Conservation (phyloP, 2,113 vertebrate genomes). For the Pungitius pungitius region DNA sequence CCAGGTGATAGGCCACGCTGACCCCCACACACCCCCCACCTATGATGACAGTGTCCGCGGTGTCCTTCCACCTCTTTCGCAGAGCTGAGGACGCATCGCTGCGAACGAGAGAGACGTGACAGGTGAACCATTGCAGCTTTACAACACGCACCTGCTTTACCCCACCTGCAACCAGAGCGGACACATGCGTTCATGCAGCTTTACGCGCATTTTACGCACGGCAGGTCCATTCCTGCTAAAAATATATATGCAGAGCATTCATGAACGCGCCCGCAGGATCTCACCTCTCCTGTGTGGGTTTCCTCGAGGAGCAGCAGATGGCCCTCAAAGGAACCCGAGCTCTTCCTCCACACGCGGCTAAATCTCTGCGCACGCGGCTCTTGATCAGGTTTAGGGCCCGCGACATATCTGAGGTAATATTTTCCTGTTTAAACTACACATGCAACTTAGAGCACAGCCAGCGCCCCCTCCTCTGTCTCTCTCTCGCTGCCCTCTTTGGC, state of each 20-base stretch:
- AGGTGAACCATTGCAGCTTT: background rate
- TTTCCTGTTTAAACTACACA: background rate
- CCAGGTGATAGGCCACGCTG: constrained; percentile 94
- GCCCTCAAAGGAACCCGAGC: constrained; percentile 45
- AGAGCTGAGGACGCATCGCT: constrained; percentile 64
- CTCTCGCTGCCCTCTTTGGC: constrained; percentile 11
- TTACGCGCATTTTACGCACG: background rate
- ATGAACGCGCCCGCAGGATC: background rate
- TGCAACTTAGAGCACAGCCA: constrained; percentile 6
- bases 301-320: constrained; percentile 60
- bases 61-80: constrained; percentile 87
- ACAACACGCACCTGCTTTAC: background rate
- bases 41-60: constrained; percentile 90
- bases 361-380: constrained; percentile 49
- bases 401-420: constrained; percentile 54
- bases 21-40: constrained; percentile 95
- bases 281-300: constrained; percentile 66
- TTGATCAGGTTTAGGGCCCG: constrained; percentile 60
- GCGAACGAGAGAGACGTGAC: background rate
- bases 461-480: constrained; percentile 9
- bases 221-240: background rate
- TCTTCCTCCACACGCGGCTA: background rate
- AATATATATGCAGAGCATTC: background rate
- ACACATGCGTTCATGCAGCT: background rate
- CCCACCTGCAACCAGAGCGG: background rate